Conservation (phyloP, 1,140 invertebrate genomes). For the Colletes latitarsis region DNA sequence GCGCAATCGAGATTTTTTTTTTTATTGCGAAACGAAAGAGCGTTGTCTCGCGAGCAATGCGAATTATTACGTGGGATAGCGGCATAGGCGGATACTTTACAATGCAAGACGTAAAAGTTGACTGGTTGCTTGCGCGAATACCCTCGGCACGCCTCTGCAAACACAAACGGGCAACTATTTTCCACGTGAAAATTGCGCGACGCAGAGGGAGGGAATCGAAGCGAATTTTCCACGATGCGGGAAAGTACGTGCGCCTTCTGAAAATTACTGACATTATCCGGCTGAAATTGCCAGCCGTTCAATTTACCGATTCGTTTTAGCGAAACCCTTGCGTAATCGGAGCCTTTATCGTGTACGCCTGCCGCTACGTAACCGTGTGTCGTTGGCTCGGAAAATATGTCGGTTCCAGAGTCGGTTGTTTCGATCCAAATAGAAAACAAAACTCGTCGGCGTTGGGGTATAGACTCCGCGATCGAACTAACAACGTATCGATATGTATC, state of each 20-base stretch:
- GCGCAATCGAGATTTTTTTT: background rate
- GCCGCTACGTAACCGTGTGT: background rate
- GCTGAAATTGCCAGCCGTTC: conserved; percentile 59
- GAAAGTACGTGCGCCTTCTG: conserved; percentile 41
- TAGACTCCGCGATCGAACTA: background rate
- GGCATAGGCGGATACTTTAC: conserved; percentile 25
- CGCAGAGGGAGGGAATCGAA: conserved; percentile 56
- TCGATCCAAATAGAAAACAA: conserved; percentile 3
- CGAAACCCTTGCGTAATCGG: conserved; percentile 28
- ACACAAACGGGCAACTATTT: conserved; percentile 24
- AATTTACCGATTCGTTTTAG: conserved; percentile 65
- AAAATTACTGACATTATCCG: conserved; percentile 63
- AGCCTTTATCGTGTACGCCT: conserved; percentile 22
- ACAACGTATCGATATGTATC: too few relatives aligned
- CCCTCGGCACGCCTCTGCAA: conserved; percentile 5
- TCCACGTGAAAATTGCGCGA: conserved; percentile 15
- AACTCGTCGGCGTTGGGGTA: background rate
- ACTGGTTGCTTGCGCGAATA: background rate
- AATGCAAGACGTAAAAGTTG: conserved; percentile 25
- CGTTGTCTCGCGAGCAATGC: background rate
- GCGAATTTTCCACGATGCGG: conserved; percentile 60
- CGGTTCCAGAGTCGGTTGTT: conserved; percentile 44
- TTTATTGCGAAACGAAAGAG: conserved; percentile 28
- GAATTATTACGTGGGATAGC: conserved; percentile 30
- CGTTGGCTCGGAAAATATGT: conserved; percentile 35